Evolutionary conservation across 1,140 invertebrate genomes (phyloP).

Genomic region (Diachasma alloeum): DNA sequence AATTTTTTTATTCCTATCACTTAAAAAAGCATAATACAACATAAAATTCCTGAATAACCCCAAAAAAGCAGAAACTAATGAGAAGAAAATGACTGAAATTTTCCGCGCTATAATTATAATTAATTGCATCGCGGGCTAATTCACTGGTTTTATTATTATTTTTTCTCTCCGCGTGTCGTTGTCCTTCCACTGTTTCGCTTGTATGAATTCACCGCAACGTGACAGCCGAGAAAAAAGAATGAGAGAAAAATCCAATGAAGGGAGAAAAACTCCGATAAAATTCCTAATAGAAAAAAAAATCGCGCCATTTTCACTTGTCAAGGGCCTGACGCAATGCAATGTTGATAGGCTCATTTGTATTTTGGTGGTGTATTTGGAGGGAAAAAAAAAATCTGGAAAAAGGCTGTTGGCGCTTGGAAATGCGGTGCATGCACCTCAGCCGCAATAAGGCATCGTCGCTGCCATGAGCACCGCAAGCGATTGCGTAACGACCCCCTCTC

Average conservation of each 20-base stretch:
- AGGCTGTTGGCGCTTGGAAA: slow-evolving; percentile 34
- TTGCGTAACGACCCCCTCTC: slow-evolving; percentile 33
- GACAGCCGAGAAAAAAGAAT: background rate
- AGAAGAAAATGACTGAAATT: background rate
- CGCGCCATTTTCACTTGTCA: slow-evolving; percentile 46
- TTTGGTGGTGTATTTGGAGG: slow-evolving; percentile 17
- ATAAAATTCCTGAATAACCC: too few species aligned
- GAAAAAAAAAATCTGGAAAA: slow-evolving; percentile 35
- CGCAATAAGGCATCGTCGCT: slow-evolving; percentile 28
- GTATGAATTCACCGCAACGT: background rate
- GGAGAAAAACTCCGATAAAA: too few species aligned
- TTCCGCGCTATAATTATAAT: background rate
- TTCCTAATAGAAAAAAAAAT: background rate
- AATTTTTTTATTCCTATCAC: too few species aligned
- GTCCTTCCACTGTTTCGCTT: slow-evolving; percentile 5
- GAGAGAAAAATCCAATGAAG: background rate
- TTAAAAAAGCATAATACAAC: too few species aligned
- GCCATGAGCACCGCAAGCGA: slow-evolving; percentile 31
- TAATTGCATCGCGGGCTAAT: background rate
- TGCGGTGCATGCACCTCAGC: slow-evolving; percentile 36
- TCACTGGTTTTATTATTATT: background rate
- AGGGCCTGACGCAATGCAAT: slow-evolving; percentile 34
- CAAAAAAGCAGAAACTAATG: too few species aligned
- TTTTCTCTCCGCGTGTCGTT: background rate
- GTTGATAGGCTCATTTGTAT: slow-evolving; percentile 33